Conservation (phyloP, 1,140 invertebrate species). For the Bombus impatiens region DNA sequence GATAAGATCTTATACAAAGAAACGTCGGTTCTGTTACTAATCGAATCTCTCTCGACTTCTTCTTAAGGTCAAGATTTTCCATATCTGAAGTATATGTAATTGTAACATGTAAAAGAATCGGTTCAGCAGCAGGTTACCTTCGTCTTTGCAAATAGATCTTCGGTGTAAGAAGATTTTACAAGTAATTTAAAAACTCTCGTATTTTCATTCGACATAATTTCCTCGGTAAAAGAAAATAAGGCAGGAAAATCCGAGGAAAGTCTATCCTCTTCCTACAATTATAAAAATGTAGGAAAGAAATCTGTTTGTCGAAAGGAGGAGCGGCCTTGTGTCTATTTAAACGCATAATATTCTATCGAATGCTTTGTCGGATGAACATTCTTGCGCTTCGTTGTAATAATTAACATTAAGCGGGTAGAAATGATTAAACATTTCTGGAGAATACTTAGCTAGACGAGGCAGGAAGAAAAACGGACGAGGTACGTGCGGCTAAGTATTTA, state of each 20-base stretch:
- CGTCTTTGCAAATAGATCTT: not conserved
- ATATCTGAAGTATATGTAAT: no score
- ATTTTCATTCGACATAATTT: not conserved
- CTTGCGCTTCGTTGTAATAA: not conserved
- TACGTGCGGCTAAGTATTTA: conserved; percentile 55
- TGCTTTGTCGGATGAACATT: not conserved
- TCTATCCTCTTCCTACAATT: not conserved
- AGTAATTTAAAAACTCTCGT: not conserved
- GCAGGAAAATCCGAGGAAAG: not conserved
- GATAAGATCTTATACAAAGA: no score
- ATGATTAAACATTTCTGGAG: conserved; percentile 49
- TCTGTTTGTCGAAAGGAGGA: not conserved
- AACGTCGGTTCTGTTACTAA: no score
- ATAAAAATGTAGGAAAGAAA: not conserved
- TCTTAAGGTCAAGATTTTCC: no score
- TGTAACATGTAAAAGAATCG: no score
- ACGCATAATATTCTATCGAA: not conserved
- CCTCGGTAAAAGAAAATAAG: not conserved
- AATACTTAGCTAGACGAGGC: conserved; percentile 3
- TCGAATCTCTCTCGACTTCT: no score
- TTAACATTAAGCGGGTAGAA: conserved; percentile 2
- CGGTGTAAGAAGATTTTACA: not conserved
- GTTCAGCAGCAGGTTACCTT: not conserved
- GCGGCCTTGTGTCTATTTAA: not conserved
- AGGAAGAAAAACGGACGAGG: conserved; percentile 22